These are phyloP conservation scores for Theristus sp. DNA, from an alignment of 2,888 invertebrate genomes.

Conservation along the genomic window DNA sequence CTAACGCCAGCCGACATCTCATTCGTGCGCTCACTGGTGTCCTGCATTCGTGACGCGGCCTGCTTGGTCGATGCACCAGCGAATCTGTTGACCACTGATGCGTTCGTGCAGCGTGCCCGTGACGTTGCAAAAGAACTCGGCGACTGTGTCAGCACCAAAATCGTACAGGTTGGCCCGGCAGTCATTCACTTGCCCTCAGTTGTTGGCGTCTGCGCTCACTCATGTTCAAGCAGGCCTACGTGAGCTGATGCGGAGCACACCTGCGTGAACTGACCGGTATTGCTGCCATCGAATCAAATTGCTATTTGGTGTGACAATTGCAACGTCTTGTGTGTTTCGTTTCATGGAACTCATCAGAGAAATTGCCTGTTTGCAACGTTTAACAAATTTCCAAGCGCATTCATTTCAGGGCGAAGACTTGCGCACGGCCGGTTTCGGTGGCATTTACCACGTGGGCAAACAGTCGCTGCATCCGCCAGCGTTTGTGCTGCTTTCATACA, in stretches of 20 bases:
- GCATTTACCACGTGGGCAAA: conserved; percentile 60
- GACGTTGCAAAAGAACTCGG: conserved; percentile 10
- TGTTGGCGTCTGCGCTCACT: too few species aligned
- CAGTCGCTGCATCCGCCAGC: conserved; percentile 49
- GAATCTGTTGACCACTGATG: conserved; percentile 60
- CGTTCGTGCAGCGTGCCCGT: conserved; percentile 48
- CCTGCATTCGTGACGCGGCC: conserved; percentile 49
- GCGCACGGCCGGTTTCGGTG: conserved; percentile 56
- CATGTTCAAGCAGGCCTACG: too few species aligned
- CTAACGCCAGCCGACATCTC: not conserved
- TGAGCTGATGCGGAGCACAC: too few species aligned
- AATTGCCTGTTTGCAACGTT: too few species aligned
- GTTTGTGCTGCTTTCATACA: conserved; percentile 48
- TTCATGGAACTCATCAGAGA: too few species aligned
- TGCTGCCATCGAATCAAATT: too few species aligned
- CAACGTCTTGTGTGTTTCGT: too few species aligned
- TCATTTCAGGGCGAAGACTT: conserved; percentile 65
- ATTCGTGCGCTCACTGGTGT: conserved; percentile 1
- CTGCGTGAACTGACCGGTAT: too few species aligned
- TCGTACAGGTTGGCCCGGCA: conserved; percentile 10
- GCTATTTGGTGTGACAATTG: too few species aligned
- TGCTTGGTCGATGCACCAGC: conserved; percentile 66
- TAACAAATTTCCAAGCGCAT: too few species aligned
- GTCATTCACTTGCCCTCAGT: too few species aligned
- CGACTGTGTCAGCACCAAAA: conserved; percentile 10